Percentiles rank a stretch among this genome's conserved stretches.
Evolutionary conservation across 2,797 vertebrate genomes (phyloP).

Genomic region (Takifugu rubripes): DNA sequence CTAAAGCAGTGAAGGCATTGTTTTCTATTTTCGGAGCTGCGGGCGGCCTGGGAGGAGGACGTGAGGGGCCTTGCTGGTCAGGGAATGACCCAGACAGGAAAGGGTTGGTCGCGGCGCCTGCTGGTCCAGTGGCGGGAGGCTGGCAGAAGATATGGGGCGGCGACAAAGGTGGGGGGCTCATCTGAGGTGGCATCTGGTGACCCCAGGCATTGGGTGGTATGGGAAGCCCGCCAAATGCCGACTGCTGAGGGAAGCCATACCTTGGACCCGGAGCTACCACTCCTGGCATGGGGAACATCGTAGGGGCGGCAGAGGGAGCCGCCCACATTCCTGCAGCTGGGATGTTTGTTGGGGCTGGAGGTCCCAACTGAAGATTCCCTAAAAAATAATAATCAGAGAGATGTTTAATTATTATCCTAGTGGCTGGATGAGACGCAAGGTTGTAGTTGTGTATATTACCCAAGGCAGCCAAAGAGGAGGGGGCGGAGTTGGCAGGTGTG

Average conservation of each 20-base stretch:
- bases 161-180: slow-evolving; percentile 54
- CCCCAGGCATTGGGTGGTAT: slow-evolving; percentile 78
- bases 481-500: slow-evolving; percentile 37
- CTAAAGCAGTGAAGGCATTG: slow-evolving; percentile 88
- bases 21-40: slow-evolving; percentile 74
- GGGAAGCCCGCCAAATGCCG: slow-evolving; percentile 73
- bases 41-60: slow-evolving; percentile 82
- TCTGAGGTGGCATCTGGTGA: slow-evolving; percentile 68
- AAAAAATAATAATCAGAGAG: neutral
- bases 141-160: slow-evolving; percentile 78
- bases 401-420: neutral
- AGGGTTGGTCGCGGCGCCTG: slow-evolving; percentile 75
- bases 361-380: slow-evolving; percentile 79
- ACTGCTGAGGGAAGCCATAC: slow-evolving; percentile 67
- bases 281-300: slow-evolving; percentile 70
- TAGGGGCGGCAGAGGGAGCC: slow-evolving; percentile 47
- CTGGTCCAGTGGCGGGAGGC: slow-evolving; percentile 26
- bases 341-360: slow-evolving; percentile 56
- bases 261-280: slow-evolving; percentile 59
- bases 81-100: slow-evolving; percentile 79
- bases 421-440: neutral
- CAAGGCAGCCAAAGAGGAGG: slow-evolving; percentile 65
- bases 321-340: slow-evolving; percentile 73
- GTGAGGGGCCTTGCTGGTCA: slow-evolving; percentile 69
- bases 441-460: slow-evolving; percentile 68